Evolutionary conservation across 2,797 vertebrate species (phyloP), one percentile per base, ranked within the genome.

Genomic region (Staurois parvus): DNA sequence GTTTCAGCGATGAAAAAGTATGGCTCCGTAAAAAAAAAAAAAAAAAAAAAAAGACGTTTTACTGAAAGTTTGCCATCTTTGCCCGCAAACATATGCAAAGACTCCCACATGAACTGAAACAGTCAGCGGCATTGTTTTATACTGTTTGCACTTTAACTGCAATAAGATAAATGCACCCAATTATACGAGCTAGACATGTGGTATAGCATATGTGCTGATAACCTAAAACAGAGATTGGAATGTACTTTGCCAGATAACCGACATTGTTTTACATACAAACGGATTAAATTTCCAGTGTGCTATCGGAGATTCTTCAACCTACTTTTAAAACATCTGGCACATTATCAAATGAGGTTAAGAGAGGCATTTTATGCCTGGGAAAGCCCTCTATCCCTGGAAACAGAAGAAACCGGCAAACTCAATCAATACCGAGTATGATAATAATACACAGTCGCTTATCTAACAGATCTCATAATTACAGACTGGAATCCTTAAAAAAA

Each of bases 291-390:
- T 87, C 86, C 2, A 48, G 86, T 85, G 74, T 62, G 81, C 90
- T 62, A 40, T 84, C 79, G 67, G 87, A 90, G 73, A 72, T 90
- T 89, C 84, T 91, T 91, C 91, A 34, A 90, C 88, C 90, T 91
- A 75, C 90, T 89, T 66, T 90, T 87, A 90, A 92, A 92, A 91
- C 93, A 94, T 92, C 93, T 92, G 93, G 91, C 56, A 87, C 84
- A 88, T 85, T 90, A 80, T 93, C 92, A 91, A 91, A 89, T 15
- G 76, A 78, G 0, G 0, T 91, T 90, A 90, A 91, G 90, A 90
- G 76, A 70, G 74, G 80, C 75, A 92, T 92, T 93, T 88, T 77
- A 90, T 77, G 80, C 74, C 80, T 74, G 80, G 85, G 85, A 86
- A 86, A 83, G 48, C 48, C 85, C 67, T 79, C 74, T 28, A 40